These are phyloP conservation scores for Melanotaenia parkinsoni DNA, from an alignment of 2,797 vertebrate species.

Conservation along the genomic window DNA sequence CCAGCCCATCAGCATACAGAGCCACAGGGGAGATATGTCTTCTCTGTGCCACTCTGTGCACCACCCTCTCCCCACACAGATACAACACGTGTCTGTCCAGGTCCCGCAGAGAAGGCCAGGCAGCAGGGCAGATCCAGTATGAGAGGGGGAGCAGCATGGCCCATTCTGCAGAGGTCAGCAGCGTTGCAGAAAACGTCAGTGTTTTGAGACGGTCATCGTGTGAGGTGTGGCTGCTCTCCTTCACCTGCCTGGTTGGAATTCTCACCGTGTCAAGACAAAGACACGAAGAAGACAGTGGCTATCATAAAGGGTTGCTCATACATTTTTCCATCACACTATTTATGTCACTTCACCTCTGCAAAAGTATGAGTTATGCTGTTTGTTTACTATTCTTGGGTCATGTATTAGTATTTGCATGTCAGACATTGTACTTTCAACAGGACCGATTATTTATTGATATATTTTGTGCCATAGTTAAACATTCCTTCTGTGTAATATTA, in stretches of 20 bases:
- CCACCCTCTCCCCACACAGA: constrained; percentile 33
- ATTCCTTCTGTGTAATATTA: constrained; percentile 17
- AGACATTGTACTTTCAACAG: constrained; percentile 23
- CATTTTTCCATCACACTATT: constrained; percentile 20
- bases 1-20: constrained; percentile 56
- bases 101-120: constrained; percentile 47
- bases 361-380: constrained; percentile 26
- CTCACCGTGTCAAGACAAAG: constrained; percentile 33
- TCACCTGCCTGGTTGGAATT: constrained; percentile 40
- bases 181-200: constrained; percentile 5
- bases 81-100: constrained; percentile 53
- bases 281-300: constrained; percentile 5
- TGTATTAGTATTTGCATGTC: constrained; percentile 44
- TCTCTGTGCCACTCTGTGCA: constrained; percentile 37
- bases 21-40: constrained; percentile 42
- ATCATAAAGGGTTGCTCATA: constrained; percentile 5
- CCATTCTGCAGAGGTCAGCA: constrained; percentile 30
- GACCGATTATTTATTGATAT: constrained; percentile 58
- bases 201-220: constrained; percentile 19
- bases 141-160: constrained; percentile 23
- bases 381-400: constrained; percentile 16
- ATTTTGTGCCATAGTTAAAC: constrained; percentile 46
- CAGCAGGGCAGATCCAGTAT: constrained; percentile 41
- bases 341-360: constrained; percentile 20
- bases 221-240: constrained; percentile 31